These are phyloP conservation scores for Psilanteris sp. DNA, from an alignment of 1,140 invertebrate genomes.

Conservation along the genomic window DNA sequence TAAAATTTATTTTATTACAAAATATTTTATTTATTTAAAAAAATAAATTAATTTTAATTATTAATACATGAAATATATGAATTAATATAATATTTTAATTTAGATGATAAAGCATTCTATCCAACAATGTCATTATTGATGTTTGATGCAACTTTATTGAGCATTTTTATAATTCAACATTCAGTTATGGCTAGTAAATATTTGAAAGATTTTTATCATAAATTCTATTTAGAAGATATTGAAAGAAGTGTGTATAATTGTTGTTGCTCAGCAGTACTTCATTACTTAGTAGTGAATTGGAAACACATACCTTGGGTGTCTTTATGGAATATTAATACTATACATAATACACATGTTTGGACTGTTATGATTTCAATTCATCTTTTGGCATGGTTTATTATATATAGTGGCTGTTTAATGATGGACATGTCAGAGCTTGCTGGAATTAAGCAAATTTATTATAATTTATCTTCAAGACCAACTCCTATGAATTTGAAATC, in stretches of 20 bases:
- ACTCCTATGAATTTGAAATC: conserved; percentile 78
- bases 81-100: conserved; percentile 34
- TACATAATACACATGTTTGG: conserved; percentile 60
- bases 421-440: conserved; percentile 83
- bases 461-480: conserved; percentile 76
- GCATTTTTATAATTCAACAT: conserved; percentile 80
- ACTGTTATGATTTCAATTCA: conserved; percentile 75
- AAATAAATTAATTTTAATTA: background rate
- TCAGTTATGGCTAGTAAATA: conserved; percentile 77
- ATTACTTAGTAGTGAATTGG: conserved; percentile 78
- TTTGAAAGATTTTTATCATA: conserved; percentile 74
- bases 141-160: conserved; percentile 75
- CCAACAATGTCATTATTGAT: conserved; percentile 69
- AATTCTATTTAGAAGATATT: conserved; percentile 73
- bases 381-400: conserved; percentile 81
- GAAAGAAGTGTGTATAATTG: conserved; percentile 80
- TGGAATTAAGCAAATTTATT: conserved; percentile 83
- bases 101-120: conserved; percentile 63
- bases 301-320: conserved; percentile 71
- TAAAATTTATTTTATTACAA: conserved; percentile 6
- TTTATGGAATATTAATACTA: conserved; percentile 79
- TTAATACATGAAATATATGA: background rate
- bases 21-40: background rate
- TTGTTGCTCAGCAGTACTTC: conserved; percentile 65
- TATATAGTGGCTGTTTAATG: conserved; percentile 83